Conservation (phyloP, 2,113 vertebrate genomes). For the Sylvietta virens region DNA sequence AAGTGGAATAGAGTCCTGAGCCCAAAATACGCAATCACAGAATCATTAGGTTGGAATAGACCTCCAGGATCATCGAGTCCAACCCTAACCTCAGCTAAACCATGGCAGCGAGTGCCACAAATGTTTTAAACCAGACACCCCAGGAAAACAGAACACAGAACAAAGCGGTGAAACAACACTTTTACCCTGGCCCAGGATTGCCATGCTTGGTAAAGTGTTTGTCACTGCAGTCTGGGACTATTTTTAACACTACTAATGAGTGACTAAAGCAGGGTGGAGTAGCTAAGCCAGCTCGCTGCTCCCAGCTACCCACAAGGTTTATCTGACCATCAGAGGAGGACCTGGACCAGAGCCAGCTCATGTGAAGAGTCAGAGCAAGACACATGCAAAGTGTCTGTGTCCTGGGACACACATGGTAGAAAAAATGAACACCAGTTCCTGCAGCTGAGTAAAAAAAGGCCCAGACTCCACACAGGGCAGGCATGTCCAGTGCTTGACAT, state of each 20-base stretch:
- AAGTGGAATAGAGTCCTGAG: background rate
- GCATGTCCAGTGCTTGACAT: background rate
- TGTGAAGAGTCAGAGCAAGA: background rate
- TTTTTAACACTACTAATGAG: slow-evolving; percentile 2
- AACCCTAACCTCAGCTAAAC: no score
- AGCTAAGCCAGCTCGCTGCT: background rate
- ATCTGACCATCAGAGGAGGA: background rate
- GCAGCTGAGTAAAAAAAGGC: background rate
- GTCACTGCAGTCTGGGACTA: background rate
- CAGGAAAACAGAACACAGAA: background rate
- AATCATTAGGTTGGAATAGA: no score
- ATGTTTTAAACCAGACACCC: background rate
- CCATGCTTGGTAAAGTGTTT: background rate
- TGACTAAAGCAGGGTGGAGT: background rate
- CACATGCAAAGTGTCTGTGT: background rate
- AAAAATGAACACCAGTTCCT: background rate
- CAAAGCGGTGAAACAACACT: background rate
- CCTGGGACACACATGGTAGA: background rate
- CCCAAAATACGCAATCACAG: background rate
- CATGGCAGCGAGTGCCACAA: no score
- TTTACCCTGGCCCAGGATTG: background rate
- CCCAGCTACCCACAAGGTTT: background rate
- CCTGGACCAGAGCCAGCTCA: background rate
- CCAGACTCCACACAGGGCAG: background rate
- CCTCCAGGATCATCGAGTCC: no score